Conservation (phyloP, 1,140 invertebrate genomes). For the Phortica variegata region DNA sequence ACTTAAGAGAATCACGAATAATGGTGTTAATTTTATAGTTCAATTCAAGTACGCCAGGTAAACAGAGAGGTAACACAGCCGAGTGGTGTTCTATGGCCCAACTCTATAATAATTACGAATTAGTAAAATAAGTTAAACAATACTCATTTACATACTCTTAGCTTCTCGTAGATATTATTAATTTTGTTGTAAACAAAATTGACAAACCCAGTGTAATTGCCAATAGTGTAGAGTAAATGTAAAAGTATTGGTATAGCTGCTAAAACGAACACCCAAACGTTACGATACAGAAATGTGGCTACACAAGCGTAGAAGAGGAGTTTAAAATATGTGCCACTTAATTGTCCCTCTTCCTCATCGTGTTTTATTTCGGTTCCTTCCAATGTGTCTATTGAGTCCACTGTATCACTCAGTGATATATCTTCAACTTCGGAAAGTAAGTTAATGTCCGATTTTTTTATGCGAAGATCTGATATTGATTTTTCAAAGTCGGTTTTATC, state of each 20-base stretch:
- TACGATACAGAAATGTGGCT: constrained; percentile 47
- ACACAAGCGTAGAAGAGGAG: constrained; percentile 50
- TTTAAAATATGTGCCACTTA: constrained; percentile 47
- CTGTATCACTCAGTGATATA: constrained; percentile 43
- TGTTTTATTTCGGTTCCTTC: constrained; percentile 20
- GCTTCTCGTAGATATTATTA: constrained; percentile 23
- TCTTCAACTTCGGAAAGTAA: constrained; percentile 45
- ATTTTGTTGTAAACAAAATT: constrained; percentile 37
- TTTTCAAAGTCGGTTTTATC: constrained; percentile 42
- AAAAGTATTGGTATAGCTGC: constrained; percentile 44
- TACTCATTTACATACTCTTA: constrained; percentile 23
- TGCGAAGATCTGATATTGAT: constrained; percentile 35
- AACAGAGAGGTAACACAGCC: constrained; percentile 63
- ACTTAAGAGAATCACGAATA: constrained; percentile 58
- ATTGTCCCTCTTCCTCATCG: constrained; percentile 18
- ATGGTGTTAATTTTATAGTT: constrained; percentile 60
- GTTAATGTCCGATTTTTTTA: constrained; percentile 14
- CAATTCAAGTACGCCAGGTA: constrained; percentile 63
- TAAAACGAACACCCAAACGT: constrained; percentile 53
- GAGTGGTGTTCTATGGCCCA: constrained; percentile 60
- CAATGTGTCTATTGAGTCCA: constrained; percentile 41
- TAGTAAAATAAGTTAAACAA: not conserved
- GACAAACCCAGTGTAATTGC: constrained; percentile 40
- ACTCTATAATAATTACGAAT: constrained; percentile 1
- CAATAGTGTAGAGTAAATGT: constrained; percentile 39